Evolutionary conservation across 2,113 vertebrate genomes (phyloP).

Genomic region (Connochaetes taurinus): DNA sequence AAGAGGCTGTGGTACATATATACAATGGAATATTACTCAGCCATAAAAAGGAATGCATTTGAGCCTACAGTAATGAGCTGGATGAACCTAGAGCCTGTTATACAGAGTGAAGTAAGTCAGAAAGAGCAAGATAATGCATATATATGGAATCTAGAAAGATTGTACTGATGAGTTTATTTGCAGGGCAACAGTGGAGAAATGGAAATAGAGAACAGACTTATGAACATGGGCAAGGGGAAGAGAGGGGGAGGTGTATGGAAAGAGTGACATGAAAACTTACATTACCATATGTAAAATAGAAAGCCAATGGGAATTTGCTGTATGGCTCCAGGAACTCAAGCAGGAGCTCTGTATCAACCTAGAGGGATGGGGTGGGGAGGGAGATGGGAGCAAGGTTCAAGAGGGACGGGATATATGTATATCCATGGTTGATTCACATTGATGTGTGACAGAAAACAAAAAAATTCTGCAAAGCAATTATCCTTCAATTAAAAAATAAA

Average conservation of each 20-base stretch:
- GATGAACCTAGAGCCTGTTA: neutral
- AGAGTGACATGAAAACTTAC: neutral
- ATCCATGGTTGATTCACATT: neutral
- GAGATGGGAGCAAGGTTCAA: neutral
- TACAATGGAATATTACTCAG: neutral
- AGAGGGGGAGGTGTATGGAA: neutral
- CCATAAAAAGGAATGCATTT: neutral
- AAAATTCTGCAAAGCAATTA: neutral
- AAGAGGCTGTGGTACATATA: neutral
- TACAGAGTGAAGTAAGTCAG: neutral
- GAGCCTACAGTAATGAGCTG: neutral
- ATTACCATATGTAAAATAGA: neutral
- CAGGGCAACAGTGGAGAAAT: neutral
- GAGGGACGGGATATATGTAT: neutral
- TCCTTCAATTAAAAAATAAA: neutral
- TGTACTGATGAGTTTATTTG: neutral
- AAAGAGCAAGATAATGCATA: neutral
- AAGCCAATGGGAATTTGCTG: neutral
- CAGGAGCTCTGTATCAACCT: neutral
- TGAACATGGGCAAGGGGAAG: neutral
- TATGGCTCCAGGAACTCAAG: neutral
- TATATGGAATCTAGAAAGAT: neutral
- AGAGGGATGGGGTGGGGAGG: neutral
- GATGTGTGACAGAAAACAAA: neutral
- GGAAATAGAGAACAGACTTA: neutral